Evolutionary conservation across 2,113 vertebrate genomes (phyloP).

Genomic region (Alethe diademata): DNA sequence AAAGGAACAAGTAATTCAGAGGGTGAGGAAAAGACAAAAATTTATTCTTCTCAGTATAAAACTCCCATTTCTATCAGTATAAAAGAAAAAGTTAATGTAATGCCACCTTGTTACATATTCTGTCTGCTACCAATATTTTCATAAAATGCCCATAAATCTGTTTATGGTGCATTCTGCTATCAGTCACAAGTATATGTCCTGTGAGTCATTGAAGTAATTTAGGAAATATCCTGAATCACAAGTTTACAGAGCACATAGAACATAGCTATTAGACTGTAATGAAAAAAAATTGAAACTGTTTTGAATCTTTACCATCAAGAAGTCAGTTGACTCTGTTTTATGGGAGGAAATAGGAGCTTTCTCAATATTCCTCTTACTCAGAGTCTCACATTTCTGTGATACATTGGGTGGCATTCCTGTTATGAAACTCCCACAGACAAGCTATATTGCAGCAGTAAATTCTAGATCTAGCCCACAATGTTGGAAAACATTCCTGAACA

Average conservation of each 20-base stretch:
- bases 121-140: neutral
- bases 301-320: neutral
- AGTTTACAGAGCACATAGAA: neutral
- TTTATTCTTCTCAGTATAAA: neutral
- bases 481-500: conserved; percentile 29
- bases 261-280: neutral
- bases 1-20: neutral
- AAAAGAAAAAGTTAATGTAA: neutral
- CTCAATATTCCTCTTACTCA: neutral
- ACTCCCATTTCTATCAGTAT: neutral
- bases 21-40: neutral
- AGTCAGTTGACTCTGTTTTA: neutral
- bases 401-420: neutral
- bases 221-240: neutral
- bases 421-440: conserved; percentile 11
- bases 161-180: neutral
- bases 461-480: neutral
- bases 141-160: neutral
- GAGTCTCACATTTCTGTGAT: neutral
- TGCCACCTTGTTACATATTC: neutral
- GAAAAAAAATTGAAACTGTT: neutral
- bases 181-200: neutral
- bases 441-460: conserved; percentile 43
- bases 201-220: neutral
- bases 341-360: neutral